These are phyloP conservation scores for Spondyliosoma cantharus DNA, from an alignment of 2,797 vertebrate genomes.

Conservation along the genomic window DNA sequence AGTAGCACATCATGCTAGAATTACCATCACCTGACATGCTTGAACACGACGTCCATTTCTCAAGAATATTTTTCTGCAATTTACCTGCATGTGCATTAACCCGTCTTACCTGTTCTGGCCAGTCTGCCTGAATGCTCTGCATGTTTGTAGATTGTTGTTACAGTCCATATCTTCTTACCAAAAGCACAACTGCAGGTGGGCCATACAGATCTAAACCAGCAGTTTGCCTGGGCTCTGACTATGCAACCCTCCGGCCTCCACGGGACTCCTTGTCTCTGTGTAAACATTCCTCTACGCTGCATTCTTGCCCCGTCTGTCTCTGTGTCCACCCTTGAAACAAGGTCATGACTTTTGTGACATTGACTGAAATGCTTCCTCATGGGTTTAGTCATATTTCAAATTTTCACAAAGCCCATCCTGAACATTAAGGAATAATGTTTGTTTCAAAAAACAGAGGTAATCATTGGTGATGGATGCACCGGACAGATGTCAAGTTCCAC, in stretches of 20 bases:
- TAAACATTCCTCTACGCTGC: slow-evolving; percentile 62
- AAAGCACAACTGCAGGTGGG: background rate
- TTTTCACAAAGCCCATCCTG: no score
- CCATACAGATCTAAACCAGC: slow-evolving; percentile 53
- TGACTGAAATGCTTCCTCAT: background rate
- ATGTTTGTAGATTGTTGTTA: background rate
- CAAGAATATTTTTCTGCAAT: background rate
- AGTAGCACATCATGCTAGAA: background rate
- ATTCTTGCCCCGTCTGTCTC: slow-evolving; percentile 51
- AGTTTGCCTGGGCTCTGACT: slow-evolving; percentile 16
- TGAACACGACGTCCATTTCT: background rate
- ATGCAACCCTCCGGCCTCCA: slow-evolving; percentile 22
- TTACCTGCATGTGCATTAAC: background rate
- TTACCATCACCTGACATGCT: background rate
- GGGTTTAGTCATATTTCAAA: no score
- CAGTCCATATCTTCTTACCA: slow-evolving; percentile 1
- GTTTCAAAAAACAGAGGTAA: no score
- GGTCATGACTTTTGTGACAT: slow-evolving; percentile 5
- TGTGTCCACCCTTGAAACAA: slow-evolving; percentile 50
- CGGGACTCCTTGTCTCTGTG: slow-evolving; percentile 58
- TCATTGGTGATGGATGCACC: no score
- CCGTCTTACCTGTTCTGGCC: background rate
- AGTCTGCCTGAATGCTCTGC: no score
- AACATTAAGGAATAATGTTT: no score
- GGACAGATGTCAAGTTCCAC: no score